Conservation (phyloP, 2,888 invertebrate genomes). For the Argyresthia albistria region DNA sequence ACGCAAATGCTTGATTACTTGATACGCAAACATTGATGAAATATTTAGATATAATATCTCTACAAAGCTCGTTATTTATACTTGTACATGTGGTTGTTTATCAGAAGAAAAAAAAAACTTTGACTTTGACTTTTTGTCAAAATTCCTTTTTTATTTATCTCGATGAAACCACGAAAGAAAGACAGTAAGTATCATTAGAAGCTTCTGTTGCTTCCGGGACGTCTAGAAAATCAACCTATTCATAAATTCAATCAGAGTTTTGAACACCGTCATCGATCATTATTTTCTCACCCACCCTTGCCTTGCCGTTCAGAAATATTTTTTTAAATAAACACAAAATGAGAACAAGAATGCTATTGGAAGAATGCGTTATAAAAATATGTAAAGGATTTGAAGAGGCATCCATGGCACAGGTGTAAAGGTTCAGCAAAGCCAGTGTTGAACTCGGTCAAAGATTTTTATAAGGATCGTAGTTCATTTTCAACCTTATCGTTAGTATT, state of each 20-base stretch:
- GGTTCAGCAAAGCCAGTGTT: conserved; percentile 24
- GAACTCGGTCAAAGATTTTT: conserved; percentile 4
- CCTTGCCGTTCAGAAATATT: conserved; percentile 10
- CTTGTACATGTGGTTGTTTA: no score
- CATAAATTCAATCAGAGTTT: conserved; percentile 47
- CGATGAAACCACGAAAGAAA: neutral
- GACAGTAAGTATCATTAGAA: no score
- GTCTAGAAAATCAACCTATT: conserved; percentile 22
- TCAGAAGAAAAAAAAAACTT: no score
- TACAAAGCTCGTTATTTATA: no score
- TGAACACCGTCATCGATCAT: conserved; percentile 30
- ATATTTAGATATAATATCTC: no score
- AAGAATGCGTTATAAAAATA: conserved; percentile 62
- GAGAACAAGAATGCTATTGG: conserved; percentile 5
- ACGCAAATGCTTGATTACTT: no score
- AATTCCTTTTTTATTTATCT: neutral
- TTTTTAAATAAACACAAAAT: conserved; percentile 29
- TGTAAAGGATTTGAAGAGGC: conserved; percentile 50
- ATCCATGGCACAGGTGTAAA: conserved; percentile 55
- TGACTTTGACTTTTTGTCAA: no score
- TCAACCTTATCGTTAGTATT: conserved; percentile 1
- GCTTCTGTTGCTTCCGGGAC: neutral
- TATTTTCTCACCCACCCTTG: conserved; percentile 29
- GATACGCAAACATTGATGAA: no score
- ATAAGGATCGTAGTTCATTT: conserved; percentile 1